Evolutionary conservation across 2,888 invertebrate species (phyloP).

Genomic region (Caenorhabditis sp.): DNA sequence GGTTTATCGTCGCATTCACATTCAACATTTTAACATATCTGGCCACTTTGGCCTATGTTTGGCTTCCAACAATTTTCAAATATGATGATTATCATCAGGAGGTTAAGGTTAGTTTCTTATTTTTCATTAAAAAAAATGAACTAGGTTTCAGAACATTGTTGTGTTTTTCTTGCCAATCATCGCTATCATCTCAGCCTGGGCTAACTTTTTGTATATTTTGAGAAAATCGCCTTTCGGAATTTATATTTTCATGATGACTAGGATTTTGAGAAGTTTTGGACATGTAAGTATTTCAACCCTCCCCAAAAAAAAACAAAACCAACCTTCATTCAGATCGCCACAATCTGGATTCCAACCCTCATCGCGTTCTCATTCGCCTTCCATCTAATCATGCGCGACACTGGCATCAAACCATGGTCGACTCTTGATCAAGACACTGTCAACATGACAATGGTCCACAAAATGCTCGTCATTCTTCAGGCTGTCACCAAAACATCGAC

Average conservation of each 20-base stretch:
- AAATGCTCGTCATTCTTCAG: conserved; percentile 59
- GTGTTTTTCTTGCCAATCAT: conserved; percentile 68
- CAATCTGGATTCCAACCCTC: conserved; percentile 69
- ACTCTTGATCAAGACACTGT: conserved; percentile 36
- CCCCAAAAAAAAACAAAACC: not conserved
- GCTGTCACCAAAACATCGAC: conserved; percentile 69
- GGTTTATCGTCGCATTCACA: conserved; percentile 61
- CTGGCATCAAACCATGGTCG: conserved; percentile 66
- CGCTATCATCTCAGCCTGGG: conserved; percentile 67
- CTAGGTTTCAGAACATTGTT: conserved; percentile 46
- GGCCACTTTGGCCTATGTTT: conserved; percentile 62
- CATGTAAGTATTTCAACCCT: conserved; percentile 42
- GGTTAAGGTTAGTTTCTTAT: conserved; percentile 44
- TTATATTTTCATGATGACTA: conserved; percentile 70
- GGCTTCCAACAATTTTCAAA: conserved; percentile 62
- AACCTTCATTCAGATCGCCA: conserved; percentile 56
- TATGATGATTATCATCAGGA: conserved; percentile 66
- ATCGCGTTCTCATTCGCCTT: conserved; percentile 68
- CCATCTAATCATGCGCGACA: conserved; percentile 65
- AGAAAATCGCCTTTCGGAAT: conserved; percentile 66
- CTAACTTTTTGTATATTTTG: conserved; percentile 58
- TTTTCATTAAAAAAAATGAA: not conserved
- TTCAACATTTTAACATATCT: conserved; percentile 64
- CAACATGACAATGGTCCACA: conserved; percentile 47
- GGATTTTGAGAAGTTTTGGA: conserved; percentile 62